Conservation (phyloP, 2,113 vertebrate species). For the Sapayoa aenigma region DNA sequence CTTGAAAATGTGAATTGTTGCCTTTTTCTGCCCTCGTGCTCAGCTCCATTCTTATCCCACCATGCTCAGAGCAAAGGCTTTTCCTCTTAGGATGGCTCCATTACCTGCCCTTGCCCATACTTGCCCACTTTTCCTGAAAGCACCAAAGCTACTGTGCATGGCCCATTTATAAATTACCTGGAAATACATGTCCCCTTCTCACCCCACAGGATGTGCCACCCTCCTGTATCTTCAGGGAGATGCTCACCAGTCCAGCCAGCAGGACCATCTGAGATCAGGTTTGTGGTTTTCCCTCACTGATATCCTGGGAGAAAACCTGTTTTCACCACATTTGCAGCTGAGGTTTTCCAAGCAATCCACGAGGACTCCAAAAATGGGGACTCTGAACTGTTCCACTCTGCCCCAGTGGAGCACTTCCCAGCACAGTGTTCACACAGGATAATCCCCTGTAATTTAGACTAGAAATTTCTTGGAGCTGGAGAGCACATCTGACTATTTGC, state of each 20-base stretch:
- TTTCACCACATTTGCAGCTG: background rate
- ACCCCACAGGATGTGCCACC: background rate
- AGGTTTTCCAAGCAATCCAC: background rate
- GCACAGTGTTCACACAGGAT: background rate
- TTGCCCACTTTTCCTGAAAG: rapidly evolving
- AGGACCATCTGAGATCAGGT: background rate
- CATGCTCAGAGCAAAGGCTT: background rate
- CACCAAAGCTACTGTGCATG: background rate
- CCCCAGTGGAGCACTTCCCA: background rate
- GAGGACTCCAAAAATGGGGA: rapidly evolving
- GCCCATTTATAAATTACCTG: background rate
- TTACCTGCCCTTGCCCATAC: background rate
- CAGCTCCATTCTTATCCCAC: rapidly evolving
- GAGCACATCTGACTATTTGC: background rate
- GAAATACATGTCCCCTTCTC: background rate
- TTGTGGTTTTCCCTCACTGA: background rate
- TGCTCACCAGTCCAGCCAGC: background rate
- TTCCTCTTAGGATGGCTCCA: rapidly evolving
- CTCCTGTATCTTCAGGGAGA: rapidly evolving
- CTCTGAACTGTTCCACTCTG: rapidly evolving
- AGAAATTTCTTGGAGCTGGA: background rate
- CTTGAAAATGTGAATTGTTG: background rate
- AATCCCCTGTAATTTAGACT: background rate
- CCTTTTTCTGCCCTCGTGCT: rapidly evolving
- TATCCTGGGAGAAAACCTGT: background rate